Conservation (phyloP, 2,888 invertebrate genomes). For the Lacanobia wlatinum region DNA sequence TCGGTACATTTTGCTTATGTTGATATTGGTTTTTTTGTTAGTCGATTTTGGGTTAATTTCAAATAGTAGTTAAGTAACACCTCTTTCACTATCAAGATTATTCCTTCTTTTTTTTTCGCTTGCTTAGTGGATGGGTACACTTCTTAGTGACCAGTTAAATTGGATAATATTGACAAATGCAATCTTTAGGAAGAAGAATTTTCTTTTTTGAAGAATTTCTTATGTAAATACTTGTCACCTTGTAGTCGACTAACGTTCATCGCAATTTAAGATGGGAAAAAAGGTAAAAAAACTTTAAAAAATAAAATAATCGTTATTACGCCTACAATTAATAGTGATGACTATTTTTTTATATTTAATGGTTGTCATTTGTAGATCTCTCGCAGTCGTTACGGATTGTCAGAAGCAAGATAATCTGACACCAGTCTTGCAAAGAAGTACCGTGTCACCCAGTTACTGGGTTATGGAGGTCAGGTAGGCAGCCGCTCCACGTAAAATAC, state of each 20-base stretch:
- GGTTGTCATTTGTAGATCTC: too few relatives aligned
- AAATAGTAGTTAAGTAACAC: neutral
- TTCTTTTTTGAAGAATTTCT: neutral
- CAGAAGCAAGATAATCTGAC: too few relatives aligned
- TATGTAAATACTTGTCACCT: neutral
- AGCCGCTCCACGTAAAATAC: too few relatives aligned
- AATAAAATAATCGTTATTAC: too few relatives aligned
- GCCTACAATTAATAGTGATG: too few relatives aligned
- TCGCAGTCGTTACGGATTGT: too few relatives aligned
- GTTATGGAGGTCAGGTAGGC: too few relatives aligned
- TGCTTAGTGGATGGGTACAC: too few relatives aligned
- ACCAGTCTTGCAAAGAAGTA: too few relatives aligned
- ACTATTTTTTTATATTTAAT: too few relatives aligned
- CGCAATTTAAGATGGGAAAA: neutral
- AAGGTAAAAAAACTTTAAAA: too few relatives aligned
- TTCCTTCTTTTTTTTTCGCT: neutral
- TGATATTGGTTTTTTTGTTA: slow-evolving; percentile 39
- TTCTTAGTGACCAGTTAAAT: neutral
- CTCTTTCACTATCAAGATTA: neutral
- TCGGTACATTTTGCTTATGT: slow-evolving; percentile 53
- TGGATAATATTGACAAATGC: neutral
- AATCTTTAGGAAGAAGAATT: neutral
- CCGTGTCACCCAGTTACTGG: too few relatives aligned
- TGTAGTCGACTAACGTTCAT: neutral
- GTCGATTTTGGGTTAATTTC: neutral